These are phyloP conservation scores for Synergus itoensis DNA, from an alignment of 2,888 invertebrate genomes.

Conservation along the genomic window DNA sequence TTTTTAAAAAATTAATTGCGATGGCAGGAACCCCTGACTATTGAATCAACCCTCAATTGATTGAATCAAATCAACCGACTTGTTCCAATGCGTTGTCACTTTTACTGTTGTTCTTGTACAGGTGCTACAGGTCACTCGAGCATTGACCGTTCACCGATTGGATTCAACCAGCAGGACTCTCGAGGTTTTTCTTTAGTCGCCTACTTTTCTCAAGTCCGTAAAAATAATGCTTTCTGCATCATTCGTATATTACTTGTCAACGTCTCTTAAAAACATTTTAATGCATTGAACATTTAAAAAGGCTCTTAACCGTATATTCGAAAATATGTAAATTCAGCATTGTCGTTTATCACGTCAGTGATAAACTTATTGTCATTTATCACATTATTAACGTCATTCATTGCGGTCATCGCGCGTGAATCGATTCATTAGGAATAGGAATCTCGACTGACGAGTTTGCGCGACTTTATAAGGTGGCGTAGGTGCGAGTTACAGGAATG, in stretches of 20 bases:
- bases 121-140: slow-evolving; percentile 69
- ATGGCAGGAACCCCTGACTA: not conserved
- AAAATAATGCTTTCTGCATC: too few relatives aligned
- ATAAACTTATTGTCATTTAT: slow-evolving; percentile 4
- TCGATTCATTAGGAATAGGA: slow-evolving; percentile 45
- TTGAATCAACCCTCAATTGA: not conserved
- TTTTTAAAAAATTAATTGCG: not conserved
- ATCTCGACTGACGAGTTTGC: slow-evolving; percentile 49
- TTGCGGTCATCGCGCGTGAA: slow-evolving; percentile 34
- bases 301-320: too few relatives aligned
- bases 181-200: slow-evolving; percentile 3
- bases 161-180: slow-evolving; percentile 13
- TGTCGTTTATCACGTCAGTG: not conserved
- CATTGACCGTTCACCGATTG: slow-evolving; percentile 72
- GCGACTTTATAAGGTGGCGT: slow-evolving; percentile 48
- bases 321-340: not conserved
- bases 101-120: slow-evolving; percentile 71
- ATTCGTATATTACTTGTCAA: too few relatives aligned
- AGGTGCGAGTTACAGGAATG: slow-evolving; percentile 56
- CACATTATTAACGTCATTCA: slow-evolving; percentile 16
- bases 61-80: not conserved
- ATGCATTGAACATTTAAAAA: too few relatives aligned
- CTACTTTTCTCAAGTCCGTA: slow-evolving; percentile 17
- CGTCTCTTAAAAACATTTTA: too few relatives aligned
- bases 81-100: slow-evolving; percentile 66